These are phyloP conservation scores for Porites lobata DNA, from an alignment of 92 coral and sea anemone genomes.

Conservation along the genomic window DNA sequence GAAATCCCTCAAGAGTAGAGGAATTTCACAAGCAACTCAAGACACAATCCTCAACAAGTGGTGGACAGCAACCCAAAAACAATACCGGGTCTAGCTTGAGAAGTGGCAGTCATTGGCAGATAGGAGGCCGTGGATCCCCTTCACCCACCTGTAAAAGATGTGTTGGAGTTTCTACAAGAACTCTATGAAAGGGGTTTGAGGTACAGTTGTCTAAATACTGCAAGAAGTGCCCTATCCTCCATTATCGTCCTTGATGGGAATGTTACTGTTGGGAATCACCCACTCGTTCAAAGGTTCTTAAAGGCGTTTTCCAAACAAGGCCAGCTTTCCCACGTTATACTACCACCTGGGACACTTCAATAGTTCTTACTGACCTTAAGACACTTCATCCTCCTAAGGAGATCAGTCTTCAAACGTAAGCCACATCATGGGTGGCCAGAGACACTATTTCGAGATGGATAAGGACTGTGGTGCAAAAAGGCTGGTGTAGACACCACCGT, in stretches of 20 bases:
- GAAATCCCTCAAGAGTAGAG: constrained; percentile 49
- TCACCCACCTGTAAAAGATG: background rate
- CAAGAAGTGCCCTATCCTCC: background rate
- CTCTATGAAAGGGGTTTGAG: background rate
- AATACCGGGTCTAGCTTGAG: constrained; percentile 50
- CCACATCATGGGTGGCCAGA: constrained; percentile 39
- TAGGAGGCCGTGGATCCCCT: too few relatives aligned
- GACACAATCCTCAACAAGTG: constrained; percentile 67
- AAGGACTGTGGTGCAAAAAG: constrained; percentile 41
- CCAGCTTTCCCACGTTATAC: too few relatives aligned
- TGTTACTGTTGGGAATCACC: background rate
- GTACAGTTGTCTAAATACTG: background rate
- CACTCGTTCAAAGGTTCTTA: background rate
- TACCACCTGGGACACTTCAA: too few relatives aligned
- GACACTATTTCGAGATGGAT: constrained; percentile 61
- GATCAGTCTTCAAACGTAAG: background rate
- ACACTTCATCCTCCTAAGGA: too few relatives aligned
- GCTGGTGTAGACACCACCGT: constrained; percentile 47
- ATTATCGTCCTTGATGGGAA: background rate
- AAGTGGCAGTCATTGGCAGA: constrained; percentile 65
- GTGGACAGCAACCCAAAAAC: constrained; percentile 62
- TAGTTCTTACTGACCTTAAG: too few relatives aligned
- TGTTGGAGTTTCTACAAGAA: background rate
- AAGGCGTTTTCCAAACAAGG: background rate
- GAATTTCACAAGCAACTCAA: constrained; percentile 67